A percentile compares a stretch with the other conserved stretches of the same genome.
Evolutionary conservation across 2,888 invertebrate genomes (phyloP).

Genomic region (Ganaspis brasiliensis): DNA sequence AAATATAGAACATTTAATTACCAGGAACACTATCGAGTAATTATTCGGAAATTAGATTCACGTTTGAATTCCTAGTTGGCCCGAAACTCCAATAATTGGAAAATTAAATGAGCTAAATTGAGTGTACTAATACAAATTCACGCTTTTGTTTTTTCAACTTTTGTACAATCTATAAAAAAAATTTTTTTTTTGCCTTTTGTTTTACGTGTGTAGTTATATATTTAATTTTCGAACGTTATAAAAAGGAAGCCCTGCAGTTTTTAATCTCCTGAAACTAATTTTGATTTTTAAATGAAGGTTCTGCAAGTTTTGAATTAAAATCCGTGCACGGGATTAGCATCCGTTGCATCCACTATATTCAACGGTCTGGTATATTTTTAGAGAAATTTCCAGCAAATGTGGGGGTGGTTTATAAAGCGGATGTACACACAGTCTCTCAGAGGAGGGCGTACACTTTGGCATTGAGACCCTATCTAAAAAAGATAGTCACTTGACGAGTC

Average conservation of each 20-base stretch:
- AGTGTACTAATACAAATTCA: neutral
- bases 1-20: neutral
- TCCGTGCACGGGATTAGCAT: constrained; percentile 19
- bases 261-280: constrained; percentile 30
- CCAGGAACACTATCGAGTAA: neutral
- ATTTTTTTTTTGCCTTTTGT: no score
- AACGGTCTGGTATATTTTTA: constrained; percentile 35
- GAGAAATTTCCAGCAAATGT: constrained; percentile 33
- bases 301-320: constrained; percentile 18
- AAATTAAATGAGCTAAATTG: constrained; percentile 14
- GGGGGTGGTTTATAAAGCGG: constrained; percentile 55
- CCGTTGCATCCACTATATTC: constrained; percentile 7
- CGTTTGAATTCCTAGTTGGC: constrained; percentile 23
- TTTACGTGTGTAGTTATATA: no score
- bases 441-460: constrained; percentile 54
- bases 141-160: neutral
- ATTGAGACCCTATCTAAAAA: constrained; percentile 22
- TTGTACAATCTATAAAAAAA: neutral
- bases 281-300: constrained; percentile 24
- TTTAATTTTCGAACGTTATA: neutral
- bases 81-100: constrained; percentile 21
- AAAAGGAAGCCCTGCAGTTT: neutral
- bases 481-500: constrained; percentile 25
- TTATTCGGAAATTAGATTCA: constrained; percentile 15
- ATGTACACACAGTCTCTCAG: constrained; percentile 55